phyloP scores from a whole-genome alignment of 1,140 invertebrate genomes.

The Leptopilina clavipes region DNA sequence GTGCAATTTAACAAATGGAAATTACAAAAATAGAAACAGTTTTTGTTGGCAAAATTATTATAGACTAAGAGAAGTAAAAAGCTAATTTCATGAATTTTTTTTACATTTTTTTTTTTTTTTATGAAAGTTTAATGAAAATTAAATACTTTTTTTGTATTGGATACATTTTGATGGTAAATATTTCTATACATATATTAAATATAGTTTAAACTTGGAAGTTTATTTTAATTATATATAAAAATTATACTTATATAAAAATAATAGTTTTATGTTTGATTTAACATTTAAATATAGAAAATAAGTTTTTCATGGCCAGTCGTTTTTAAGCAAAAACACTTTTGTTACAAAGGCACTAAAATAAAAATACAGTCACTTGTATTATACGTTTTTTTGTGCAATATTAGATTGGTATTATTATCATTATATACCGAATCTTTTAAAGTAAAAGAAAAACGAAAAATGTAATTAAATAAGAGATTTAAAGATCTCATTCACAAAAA shows the following conservation, averaged over 20 bases:
- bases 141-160: neutral
- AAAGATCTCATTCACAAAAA: neutral
- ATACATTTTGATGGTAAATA: neutral
- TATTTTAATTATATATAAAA: neutral
- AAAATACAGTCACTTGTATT: neutral
- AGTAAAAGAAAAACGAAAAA: too few species aligned
- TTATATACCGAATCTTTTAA: too few species aligned
- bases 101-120: neutral
- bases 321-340: neutral
- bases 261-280: neutral
- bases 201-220: neutral
- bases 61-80: neutral
- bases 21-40: conserved; percentile 16
- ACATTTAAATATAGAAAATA: neutral
- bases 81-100: neutral
- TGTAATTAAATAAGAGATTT: too few species aligned
- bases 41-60: neutral
- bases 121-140: neutral
- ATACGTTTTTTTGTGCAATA: neutral
- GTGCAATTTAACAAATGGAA: conserved; percentile 5
- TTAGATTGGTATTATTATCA: too few species aligned
- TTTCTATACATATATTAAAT: neutral
- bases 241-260: neutral
- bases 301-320: conserved; percentile 7
- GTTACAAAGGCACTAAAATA: neutral